Evolutionary conservation across 2,888 invertebrate genomes (phyloP).

Genomic region (Pristionchus mayeri): DNA sequence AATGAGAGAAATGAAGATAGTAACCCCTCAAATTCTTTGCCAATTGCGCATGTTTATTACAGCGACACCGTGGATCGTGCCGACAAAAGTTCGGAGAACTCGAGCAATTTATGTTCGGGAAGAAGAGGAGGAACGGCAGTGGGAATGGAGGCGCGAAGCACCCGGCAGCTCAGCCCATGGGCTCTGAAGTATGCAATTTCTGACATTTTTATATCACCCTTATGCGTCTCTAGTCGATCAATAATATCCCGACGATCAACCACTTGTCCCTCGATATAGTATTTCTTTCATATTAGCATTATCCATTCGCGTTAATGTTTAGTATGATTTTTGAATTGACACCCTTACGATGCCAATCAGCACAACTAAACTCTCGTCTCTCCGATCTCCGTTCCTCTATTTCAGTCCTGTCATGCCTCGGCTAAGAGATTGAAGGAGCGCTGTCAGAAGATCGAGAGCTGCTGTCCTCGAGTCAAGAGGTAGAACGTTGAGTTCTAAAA

Average conservation of each 20-base stretch:
- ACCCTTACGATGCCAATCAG: background rate
- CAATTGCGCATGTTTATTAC: conserved; percentile 1
- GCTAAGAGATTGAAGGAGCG: conserved; percentile 46
- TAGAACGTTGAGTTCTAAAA: background rate
- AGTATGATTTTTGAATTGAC: no score
- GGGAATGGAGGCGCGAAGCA: background rate
- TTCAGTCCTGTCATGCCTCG: conserved; percentile 43
- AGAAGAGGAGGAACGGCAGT: background rate
- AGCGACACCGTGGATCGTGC: conserved; percentile 36
- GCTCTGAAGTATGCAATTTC: conserved; percentile 31
- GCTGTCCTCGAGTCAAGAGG: conserved; percentile 50
- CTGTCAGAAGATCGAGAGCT: conserved; percentile 50
- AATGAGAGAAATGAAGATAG: background rate
- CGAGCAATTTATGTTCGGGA: conserved; percentile 26
- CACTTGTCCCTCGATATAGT: no score
- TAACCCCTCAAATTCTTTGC: background rate
- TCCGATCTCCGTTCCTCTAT: background rate
- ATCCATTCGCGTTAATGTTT: no score
- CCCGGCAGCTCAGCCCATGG: background rate
- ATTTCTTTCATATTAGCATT: no score
- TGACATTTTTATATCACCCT: no score
- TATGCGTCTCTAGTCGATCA: background rate
- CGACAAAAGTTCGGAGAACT: conserved; percentile 45
- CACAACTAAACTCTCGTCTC: background rate
- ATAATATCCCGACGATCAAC: no score